These are phyloP conservation scores for Pseudochromis fuscus DNA, from an alignment of 2,797 vertebrate species.

Conservation along the genomic window DNA sequence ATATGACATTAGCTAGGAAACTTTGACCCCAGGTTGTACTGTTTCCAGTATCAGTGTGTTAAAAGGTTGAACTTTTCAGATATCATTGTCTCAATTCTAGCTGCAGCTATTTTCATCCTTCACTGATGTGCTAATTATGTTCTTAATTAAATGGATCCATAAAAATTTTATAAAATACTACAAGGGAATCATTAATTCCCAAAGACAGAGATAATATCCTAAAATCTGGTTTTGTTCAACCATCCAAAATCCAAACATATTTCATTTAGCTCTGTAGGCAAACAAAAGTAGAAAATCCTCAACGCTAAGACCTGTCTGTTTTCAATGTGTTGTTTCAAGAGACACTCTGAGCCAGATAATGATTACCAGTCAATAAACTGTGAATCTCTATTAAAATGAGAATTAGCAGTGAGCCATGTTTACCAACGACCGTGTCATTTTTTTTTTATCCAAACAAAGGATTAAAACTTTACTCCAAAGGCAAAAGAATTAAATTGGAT, in stretches of 20 bases:
- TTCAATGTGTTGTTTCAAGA: background rate
- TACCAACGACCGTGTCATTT: background rate
- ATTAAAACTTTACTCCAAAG: background rate
- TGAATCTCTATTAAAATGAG: background rate
- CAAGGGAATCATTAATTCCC: background rate
- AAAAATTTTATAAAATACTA: too few relatives aligned
- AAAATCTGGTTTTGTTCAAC: background rate
- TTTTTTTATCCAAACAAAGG: background rate
- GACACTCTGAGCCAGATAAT: background rate
- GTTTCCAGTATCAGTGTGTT: background rate
- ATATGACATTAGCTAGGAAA: constrained; percentile 7
- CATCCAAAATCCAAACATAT: background rate
- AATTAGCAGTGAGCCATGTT: background rate
- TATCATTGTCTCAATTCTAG: background rate
- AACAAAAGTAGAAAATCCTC: background rate
- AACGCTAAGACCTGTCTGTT: background rate
- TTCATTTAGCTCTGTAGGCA: background rate
- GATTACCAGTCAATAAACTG: background rate
- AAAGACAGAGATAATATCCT: too few relatives aligned
- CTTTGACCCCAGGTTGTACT: background rate
- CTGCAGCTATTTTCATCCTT: background rate
- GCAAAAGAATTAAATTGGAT: constrained; percentile 21
- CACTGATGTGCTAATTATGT: background rate
- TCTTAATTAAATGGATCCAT: too few relatives aligned
- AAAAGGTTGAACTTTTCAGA: background rate